Evolutionary conservation across 2,113 vertebrate species (phyloP).

Genomic region (Microcebus jonahi): DNA sequence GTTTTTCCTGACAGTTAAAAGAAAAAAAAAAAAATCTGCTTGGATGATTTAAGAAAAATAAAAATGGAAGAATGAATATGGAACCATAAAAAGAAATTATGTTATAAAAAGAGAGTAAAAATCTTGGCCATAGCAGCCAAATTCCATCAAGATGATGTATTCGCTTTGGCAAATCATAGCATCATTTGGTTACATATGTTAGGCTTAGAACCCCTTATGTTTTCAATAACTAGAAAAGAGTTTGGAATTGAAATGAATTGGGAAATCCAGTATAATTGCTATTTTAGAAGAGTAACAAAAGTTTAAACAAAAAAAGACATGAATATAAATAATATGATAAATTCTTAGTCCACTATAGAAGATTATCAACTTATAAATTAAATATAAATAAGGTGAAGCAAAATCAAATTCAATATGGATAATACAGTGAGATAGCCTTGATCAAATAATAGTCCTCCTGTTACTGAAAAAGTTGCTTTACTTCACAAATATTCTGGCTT

Average conservation of each 20-base stretch:
- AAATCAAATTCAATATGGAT: neutral
- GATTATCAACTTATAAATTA: neutral
- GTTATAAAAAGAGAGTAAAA: neutral
- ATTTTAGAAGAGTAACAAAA: neutral
- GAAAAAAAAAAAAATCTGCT: neutral
- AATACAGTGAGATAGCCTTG: neutral
- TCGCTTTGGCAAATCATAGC: neutral
- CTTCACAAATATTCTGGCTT: neutral
- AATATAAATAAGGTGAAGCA: neutral
- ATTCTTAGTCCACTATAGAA: neutral
- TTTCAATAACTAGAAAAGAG: constrained; percentile 18
- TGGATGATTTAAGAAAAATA: neutral
- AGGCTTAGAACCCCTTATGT: neutral
- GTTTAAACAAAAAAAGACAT: neutral
- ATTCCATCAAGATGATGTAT: neutral
- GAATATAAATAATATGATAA: neutral
- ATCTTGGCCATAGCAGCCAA: neutral
- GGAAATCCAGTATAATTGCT: neutral
- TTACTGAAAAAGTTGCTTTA: neutral
- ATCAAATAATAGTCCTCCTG: neutral
- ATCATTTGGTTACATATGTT: neutral
- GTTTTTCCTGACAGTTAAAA: neutral
- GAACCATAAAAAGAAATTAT: constrained; percentile 11
- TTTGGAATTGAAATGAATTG: constrained; percentile 40
- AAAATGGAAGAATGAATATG: neutral